Conservation (phyloP, 2,797 vertebrate genomes). For the Sphenodon punctatus region DNA sequence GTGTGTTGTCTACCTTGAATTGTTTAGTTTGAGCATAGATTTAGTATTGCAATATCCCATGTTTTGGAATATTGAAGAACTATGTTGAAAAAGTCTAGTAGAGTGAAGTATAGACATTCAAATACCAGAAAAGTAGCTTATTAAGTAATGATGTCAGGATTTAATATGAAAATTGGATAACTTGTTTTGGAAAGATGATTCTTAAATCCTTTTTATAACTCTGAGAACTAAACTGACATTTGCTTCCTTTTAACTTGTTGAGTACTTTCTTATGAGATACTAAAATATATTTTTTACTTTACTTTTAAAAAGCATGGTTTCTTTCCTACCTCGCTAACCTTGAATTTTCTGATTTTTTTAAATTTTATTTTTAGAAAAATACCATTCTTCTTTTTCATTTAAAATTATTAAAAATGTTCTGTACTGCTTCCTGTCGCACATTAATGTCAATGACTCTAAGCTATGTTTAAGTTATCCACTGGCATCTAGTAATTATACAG, state of each 20-base stretch:
- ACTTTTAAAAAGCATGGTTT: conserved; percentile 29
- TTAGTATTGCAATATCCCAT: background rate
- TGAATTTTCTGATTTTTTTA: conserved; percentile 26
- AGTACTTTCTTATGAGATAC: conserved; percentile 29
- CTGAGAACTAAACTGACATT: conserved; percentile 12
- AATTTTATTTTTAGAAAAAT: conserved; percentile 29
- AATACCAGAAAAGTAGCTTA: conserved; percentile 4
- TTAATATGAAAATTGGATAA: conserved; percentile 43
- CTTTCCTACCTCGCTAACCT: conserved; percentile 37
- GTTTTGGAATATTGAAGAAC: background rate
- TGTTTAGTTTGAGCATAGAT: background rate
- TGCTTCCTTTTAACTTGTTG: conserved; percentile 64
- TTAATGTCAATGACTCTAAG: conserved; percentile 81
- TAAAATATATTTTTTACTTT: conserved; percentile 25
- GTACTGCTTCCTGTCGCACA: conserved; percentile 74
- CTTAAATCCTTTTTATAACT: background rate
- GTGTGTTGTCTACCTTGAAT: background rate
- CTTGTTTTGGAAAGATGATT: conserved; percentile 29
- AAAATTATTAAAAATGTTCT: conserved; percentile 74
- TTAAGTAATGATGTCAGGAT: conserved; percentile 2
- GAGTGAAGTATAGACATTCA: background rate
- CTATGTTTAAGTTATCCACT: conserved; percentile 83
- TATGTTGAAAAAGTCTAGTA: background rate
- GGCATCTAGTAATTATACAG: conserved; percentile 85
- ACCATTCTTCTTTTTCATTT: conserved; percentile 67